Evolutionary conservation across 2,888 invertebrate genomes (phyloP), one percentile per base, ranked within the genome.

Genomic region (Miltochrista miniata): DNA sequence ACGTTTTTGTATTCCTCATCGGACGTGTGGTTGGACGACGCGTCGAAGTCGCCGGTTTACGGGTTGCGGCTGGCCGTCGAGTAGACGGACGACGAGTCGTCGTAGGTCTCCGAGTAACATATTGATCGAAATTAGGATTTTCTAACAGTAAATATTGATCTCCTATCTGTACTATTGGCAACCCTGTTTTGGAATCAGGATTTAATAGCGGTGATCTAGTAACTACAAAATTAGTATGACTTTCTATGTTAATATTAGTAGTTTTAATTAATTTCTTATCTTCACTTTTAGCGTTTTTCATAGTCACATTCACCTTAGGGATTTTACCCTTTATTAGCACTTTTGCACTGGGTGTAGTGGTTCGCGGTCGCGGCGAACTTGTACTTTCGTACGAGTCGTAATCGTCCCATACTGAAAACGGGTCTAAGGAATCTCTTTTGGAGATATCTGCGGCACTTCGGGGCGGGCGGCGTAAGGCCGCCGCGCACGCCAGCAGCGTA

Each of bases 171-270:
- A 72, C 60, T 5, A 66, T 54, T 0, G 80, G 74, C 9, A 60
- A 61, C 51, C 70, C 68, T 14, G 74, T 74, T 18, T 51, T 73
- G 24, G 57, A 35, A 54, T 69, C 61, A 4, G 66, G 61, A 37
- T 74, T 75, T 11, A 70, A 50, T 48, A 65, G 53, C 7, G 77
- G 76, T 39, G 82, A 76, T 53, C 84, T 85, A 10, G 90, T 89
- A 66, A 83, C 87, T 63, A 89, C 74, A 76, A 89, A 81, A 66
- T 89, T 90, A n/a, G 88, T 87, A 76, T 89, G 84, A 72, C 86
- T 90, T 56, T 86, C 77, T 72, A 90, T 90, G 63, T 89, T 90
- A 61, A 90, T 90, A 55, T 86, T 85, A 18, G 90, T 90, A 45
- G 85, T 83, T 59, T 90, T 89, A 46, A 87, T 68, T 54, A 87